Evolutionary conservation across 2,113 vertebrate species (phyloP), one percentile per base, ranked within the genome.

Genomic region (Cettia cetti): DNA sequence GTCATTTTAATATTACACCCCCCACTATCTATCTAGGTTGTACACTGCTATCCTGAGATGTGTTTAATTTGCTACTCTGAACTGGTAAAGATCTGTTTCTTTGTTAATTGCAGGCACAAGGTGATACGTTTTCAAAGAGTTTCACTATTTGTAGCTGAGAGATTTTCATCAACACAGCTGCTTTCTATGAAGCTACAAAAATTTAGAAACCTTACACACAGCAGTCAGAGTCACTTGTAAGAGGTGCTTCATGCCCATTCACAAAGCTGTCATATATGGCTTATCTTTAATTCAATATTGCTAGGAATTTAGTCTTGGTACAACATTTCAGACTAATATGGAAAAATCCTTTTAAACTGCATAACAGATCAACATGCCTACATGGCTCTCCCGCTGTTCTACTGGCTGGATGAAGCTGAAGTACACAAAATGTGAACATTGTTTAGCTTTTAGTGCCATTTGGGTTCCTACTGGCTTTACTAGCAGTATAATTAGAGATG

Each of bases 241-340:
- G 82, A 85, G 45, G 12, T 78, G 17, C 72, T 94, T 86, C 68
- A 60, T 64, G 76, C 27, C 88, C n/a, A 28, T 92, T 93, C 92
- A 81, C 44, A 93, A 75, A 89, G 18, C 53, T 86, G 68, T 68
- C 95, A 77, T 83, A 75, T 66, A 49, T 11, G 16, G 22, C 68
- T 92, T 86, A 33, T 35, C 39, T 93, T 88, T 90, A 92, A 82
- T 86, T 90, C 94, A 96, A 78, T 77, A 93, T 81, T 81, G 54
- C 79, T 49, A 78, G 28, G 24, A 59, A 60, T 92, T 88, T 92
- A 86, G 64, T 83, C 56, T 82, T 85, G 14, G 47, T 86, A 52
- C 50, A 86, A 70, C 12, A 75, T 88, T 90, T 80, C 64, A 90
- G 76, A 42, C 24, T 83, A 80, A 90, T 82, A 86, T 20, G 47